Evolutionary conservation across 2,113 vertebrate genomes (phyloP).

Genomic region (Festucalex cinctus): DNA sequence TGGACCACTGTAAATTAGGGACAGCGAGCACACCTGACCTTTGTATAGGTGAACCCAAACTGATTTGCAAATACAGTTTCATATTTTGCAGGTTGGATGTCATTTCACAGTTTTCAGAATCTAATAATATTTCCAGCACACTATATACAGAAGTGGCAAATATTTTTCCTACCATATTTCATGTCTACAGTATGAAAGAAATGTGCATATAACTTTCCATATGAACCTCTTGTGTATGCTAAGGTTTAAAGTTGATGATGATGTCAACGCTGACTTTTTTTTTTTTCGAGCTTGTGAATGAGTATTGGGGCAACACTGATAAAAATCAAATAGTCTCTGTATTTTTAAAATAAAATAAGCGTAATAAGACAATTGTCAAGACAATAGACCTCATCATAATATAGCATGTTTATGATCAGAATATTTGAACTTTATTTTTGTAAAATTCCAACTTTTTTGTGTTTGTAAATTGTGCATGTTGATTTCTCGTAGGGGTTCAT

Average conservation of each 20-base stretch:
- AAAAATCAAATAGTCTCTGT: not conserved
- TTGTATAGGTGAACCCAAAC: not conserved
- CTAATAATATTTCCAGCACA: conserved; percentile 26
- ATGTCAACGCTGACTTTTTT: conserved; percentile 60
- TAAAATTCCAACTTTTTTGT: too few relatives aligned
- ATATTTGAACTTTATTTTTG: too few relatives aligned
- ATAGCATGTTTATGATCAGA: too few relatives aligned
- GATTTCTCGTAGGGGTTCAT: too few relatives aligned
- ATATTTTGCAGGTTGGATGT: conserved; percentile 41
- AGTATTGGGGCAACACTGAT: not conserved
- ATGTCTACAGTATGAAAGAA: conserved; percentile 21
- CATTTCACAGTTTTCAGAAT: conserved; percentile 35
- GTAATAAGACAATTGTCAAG: not conserved
- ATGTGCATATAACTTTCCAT: conserved; percentile 23
- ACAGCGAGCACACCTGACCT: conserved; percentile 41
- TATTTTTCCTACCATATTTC: not conserved
- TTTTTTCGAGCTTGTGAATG: conserved; percentile 11
- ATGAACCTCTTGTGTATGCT: conserved; percentile 24
- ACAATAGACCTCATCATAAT: too few relatives aligned
- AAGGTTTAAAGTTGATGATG: conserved; percentile 30
- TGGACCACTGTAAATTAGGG: conserved; percentile 20
- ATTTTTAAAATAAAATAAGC: not conserved
- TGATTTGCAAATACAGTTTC: conserved; percentile 27
- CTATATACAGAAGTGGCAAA: conserved; percentile 13
- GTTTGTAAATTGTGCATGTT: too few relatives aligned